phyloP scores from a whole-genome alignment of 2,888 invertebrate species.

The Argynnis bischoffii region DNA sequence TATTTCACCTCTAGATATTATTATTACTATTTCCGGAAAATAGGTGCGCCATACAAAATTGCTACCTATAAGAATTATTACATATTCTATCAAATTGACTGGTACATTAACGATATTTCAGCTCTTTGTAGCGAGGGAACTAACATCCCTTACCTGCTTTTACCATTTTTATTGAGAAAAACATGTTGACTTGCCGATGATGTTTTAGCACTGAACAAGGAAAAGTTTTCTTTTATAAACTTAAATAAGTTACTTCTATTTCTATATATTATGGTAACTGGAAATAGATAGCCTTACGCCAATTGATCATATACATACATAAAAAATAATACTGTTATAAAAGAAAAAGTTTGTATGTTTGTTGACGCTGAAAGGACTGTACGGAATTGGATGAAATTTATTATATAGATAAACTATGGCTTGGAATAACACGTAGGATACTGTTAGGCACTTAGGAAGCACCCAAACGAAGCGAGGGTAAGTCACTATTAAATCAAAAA shows the following conservation, averaged over 20 bases:
- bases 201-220: neutral
- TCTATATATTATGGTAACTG: neutral
- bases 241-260: neutral
- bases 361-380: too few relatives aligned
- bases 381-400: too few relatives aligned
- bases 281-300: too few relatives aligned
- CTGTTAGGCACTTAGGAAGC: too few relatives aligned
- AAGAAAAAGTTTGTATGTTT: too few relatives aligned
- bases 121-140: conserved; percentile 24
- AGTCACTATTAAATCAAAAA: neutral
- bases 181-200: conserved; percentile 23
- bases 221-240: conserved; percentile 1
- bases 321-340: too few relatives aligned
- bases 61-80: conserved; percentile 30
- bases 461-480: too few relatives aligned
- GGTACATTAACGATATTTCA: conserved; percentile 32
- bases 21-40: conserved; percentile 4
- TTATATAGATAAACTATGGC: too few relatives aligned
- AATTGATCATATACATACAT: too few relatives aligned
- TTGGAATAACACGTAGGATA: too few relatives aligned
- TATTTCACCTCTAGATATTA: neutral
- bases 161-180: conserved; percentile 30
- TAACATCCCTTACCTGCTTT: conserved; percentile 21
- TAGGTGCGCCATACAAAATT: conserved; percentile 23
- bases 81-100: conserved; percentile 36